phyloP scores from a whole-genome alignment of 2,113 vertebrate species.

The Stigmatopora nigra region DNA sequence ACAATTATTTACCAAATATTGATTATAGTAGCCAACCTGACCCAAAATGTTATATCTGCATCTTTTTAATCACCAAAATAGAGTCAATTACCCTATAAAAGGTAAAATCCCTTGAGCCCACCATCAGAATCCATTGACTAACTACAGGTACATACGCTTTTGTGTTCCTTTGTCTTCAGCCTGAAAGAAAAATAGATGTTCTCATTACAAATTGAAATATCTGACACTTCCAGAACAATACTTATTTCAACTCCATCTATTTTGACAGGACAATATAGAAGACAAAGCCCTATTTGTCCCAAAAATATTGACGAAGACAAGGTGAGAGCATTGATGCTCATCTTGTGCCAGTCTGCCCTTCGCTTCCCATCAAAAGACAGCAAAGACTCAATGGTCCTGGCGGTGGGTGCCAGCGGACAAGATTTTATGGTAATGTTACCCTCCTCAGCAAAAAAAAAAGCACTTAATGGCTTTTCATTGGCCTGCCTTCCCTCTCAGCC shows the following conservation, averaged over 20 bases:
- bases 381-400: slow-evolving; percentile 43
- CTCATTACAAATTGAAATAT: not conserved
- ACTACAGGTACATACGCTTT: not conserved
- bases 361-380: slow-evolving; percentile 53
- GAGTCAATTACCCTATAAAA: too few species aligned
- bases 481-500: slow-evolving; percentile 29
- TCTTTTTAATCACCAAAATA: too few species aligned
- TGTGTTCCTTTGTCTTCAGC: not conserved
- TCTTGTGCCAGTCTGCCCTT: slow-evolving; percentile 12
- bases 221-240: not conserved
- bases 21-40: too few species aligned
- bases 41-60: too few species aligned
- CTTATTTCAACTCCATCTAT: not conserved
- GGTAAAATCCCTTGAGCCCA: not conserved
- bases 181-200: not conserved
- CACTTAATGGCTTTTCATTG: slow-evolving; percentile 53
- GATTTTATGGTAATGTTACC: slow-evolving; percentile 50
- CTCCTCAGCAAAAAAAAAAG: slow-evolving; percentile 33
- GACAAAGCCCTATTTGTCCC: not conserved
- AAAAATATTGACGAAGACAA: slow-evolving; percentile 15
- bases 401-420: slow-evolving; percentile 28
- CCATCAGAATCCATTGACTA: not conserved
- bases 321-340: slow-evolving; percentile 35
- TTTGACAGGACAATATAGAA: not conserved
- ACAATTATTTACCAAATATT: too few species aligned